A percentile compares a stretch with the other conserved stretches of the same genome.
phyloP scores from a whole-genome alignment of 2,113 vertebrate genomes.

The Tetraodon nigroviridis region DNA sequence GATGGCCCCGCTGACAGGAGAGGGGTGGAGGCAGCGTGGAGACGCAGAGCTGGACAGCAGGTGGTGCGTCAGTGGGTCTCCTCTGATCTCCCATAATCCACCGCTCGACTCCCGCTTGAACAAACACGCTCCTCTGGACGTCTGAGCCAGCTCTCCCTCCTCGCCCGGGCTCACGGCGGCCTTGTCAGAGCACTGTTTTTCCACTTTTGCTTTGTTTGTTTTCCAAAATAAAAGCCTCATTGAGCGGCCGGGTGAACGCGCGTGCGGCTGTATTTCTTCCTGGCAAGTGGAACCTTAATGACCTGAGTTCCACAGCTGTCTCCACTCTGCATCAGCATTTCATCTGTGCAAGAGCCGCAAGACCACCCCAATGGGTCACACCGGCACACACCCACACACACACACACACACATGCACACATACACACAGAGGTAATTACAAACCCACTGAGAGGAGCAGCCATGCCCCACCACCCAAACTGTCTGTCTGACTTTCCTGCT shows the following conservation, averaged over 20 bases:
- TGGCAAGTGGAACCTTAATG: constrained; percentile 58
- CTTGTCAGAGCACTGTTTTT: constrained; percentile 54
- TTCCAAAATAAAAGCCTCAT: constrained; percentile 65
- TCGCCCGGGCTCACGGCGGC: constrained; percentile 25
- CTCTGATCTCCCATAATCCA: constrained; percentile 58
- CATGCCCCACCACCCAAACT: constrained; percentile 31
- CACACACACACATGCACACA: constrained; percentile 34
- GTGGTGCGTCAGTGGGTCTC: constrained; percentile 35
- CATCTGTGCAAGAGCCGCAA: constrained; percentile 50
- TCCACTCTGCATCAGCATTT: constrained; percentile 67
- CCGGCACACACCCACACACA: constrained; percentile 24
- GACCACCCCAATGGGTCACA: constrained; percentile 57
- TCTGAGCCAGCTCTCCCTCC: constrained; percentile 31
- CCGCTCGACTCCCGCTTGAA: constrained; percentile 37
- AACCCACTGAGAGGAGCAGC: constrained; percentile 47
- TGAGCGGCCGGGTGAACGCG: constrained; percentile 31
- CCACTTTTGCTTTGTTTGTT: constrained; percentile 53
- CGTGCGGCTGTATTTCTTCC: constrained; percentile 48
- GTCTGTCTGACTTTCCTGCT: constrained; percentile 27
- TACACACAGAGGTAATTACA: constrained; percentile 60
- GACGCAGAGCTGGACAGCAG: constrained; percentile 30
- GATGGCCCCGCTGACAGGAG: constrained; percentile 54
- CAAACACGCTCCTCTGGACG: constrained; percentile 60
- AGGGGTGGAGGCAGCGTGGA: constrained; percentile 17
- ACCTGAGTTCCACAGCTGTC: constrained; percentile 65